Percentiles rank a stretch among this genome's conserved stretches.
Conservation (phyloP, 2,113 vertebrate species). For the Trachemys scripta region DNA sequence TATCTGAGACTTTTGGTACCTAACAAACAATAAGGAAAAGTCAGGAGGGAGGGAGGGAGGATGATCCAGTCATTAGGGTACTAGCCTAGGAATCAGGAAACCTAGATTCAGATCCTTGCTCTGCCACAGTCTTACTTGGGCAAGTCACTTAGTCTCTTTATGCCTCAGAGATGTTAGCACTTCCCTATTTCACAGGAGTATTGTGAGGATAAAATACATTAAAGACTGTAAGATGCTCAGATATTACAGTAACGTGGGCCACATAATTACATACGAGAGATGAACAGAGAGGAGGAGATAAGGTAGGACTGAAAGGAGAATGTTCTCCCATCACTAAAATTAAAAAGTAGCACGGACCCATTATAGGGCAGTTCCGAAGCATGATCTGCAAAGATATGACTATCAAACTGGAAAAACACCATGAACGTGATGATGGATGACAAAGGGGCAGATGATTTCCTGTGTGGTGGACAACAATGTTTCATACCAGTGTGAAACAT, state of each 20-base stretch:
- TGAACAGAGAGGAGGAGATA: not conserved
- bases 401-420: not conserved
- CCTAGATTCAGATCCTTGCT: not conserved
- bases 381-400: not conserved
- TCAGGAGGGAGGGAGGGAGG: not conserved
- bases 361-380: not conserved
- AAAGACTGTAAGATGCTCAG: not conserved
- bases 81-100: not conserved
- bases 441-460: not conserved
- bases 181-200: not conserved
- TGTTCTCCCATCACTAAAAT: not conserved
- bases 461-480: not conserved
- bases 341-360: not conserved
- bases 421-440: not conserved
- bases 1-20: not conserved
- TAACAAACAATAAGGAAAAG: not conserved
- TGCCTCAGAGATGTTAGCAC: not conserved
- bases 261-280: not conserved
- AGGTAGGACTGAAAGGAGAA: not conserved
- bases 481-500: not conserved
- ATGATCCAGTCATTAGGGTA: not conserved
- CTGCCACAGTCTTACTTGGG: not conserved
- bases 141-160: not conserved
- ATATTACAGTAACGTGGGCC: not conserved
- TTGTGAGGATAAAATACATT: not conserved